phyloP scores from a whole-genome alignment of 2,888 invertebrate species.

The Epinotia bilunana region DNA sequence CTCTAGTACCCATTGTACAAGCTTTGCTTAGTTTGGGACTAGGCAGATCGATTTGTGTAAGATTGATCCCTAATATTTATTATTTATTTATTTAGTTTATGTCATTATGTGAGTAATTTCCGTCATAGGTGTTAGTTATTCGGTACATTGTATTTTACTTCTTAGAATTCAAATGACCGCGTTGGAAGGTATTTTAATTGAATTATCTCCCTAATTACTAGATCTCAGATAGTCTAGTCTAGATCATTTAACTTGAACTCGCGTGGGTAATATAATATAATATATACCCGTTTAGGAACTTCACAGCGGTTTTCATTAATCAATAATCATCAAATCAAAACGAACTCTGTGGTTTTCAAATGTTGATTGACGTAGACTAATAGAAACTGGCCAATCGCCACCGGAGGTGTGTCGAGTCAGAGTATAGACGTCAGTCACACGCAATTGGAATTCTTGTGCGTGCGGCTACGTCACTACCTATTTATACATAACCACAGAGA shows the following conservation, averaged over 20 bases:
- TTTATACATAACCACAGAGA: constrained; percentile 42
- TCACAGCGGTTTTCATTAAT: not conserved
- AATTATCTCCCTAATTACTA: not conserved
- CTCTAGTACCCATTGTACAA: no score
- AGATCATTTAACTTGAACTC: no score
- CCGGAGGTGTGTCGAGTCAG: constrained; percentile 30
- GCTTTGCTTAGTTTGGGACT: no score
- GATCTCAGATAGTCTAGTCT: no score
- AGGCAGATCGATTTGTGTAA: no score
- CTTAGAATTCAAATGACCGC: not conserved
- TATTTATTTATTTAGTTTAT: no score
- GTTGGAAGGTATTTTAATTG: not conserved
- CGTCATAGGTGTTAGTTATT: not conserved
- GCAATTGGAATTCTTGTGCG: constrained; percentile 21
- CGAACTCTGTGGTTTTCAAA: not conserved
- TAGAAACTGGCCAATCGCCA: constrained; percentile 29
- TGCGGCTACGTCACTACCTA: constrained; percentile 9
- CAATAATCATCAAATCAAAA: not conserved
- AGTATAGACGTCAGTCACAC: constrained; percentile 7
- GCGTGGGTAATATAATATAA: no score
- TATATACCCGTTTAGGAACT: not conserved
- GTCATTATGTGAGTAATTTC: not conserved
- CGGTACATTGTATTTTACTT: not conserved
- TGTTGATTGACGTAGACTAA: not conserved
- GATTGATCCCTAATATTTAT: no score